Evolutionary conservation across 2,888 invertebrate genomes (phyloP).

Genomic region (Stenotaenia linearis): DNA sequence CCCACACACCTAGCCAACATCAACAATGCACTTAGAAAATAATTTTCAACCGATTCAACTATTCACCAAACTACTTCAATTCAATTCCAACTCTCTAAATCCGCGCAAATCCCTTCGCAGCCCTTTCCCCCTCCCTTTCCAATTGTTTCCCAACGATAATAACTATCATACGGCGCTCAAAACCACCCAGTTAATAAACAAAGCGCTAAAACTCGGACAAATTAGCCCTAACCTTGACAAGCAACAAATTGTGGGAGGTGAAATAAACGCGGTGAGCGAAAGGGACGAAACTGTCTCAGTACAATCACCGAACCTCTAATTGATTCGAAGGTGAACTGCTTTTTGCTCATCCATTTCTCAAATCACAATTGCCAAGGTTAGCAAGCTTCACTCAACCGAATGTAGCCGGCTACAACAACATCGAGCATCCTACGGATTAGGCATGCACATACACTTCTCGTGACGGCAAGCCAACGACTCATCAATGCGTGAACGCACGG

Average conservation of each 20-base stretch:
- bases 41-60: slow-evolving; percentile 19
- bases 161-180: neutral
- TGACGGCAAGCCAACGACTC: slow-evolving; percentile 20
- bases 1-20: slow-evolving; percentile 5
- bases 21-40: slow-evolving; percentile 23
- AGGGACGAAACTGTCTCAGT: neutral
- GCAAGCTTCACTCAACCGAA: neutral
- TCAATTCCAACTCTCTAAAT: neutral
- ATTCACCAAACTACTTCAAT: neutral
- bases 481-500: slow-evolving; percentile 7
- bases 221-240: slow-evolving; percentile 10
- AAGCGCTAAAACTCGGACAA: neutral
- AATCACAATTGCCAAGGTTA: slow-evolving; percentile 17
- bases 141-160: neutral
- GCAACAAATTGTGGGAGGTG: slow-evolving; percentile 16
- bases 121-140: neutral
- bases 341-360: slow-evolving; percentile 17
- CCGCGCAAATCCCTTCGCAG: neutral
- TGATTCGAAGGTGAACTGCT: slow-evolving; percentile 14
- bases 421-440: neutral
- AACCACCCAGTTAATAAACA: neutral
- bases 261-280: neutral
- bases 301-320: slow-evolving; percentile 26
- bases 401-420: neutral
- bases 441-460: neutral